These are phyloP conservation scores for Napeogenes sylphis DNA, from an alignment of 2,888 invertebrate species.

Conservation along the genomic window DNA sequence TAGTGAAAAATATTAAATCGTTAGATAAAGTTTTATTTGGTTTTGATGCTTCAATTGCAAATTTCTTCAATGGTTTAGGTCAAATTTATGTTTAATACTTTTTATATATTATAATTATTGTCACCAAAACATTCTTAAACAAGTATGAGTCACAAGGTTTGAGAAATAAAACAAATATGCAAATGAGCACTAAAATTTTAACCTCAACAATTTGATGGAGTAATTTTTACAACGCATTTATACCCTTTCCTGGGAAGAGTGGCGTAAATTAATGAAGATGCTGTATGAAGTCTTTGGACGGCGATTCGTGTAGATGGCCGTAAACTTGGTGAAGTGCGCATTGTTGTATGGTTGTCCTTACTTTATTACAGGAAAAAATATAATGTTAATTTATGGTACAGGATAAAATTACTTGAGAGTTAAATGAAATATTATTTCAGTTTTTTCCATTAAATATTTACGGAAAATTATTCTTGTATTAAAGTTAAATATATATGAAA, in stretches of 20 bases:
- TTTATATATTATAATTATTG: too few species aligned
- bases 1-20: too few species aligned
- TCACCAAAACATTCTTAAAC: too few species aligned
- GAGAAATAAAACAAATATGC: too few species aligned
- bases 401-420: not conserved
- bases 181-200: constrained; percentile 13
- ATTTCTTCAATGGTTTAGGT: too few species aligned
- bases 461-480: not conserved
- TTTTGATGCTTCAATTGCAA: too few species aligned
- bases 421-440: not conserved
- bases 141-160: too few species aligned
- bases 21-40: too few species aligned
- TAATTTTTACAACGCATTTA: constrained; percentile 38
- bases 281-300: constrained; percentile 41
- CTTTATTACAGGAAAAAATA: not conserved
- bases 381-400: not conserved
- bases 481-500: not conserved
- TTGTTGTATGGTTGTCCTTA: not conserved
- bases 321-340: constrained; percentile 29
- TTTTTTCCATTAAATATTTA: not conserved
- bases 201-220: constrained; percentile 15
- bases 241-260: constrained; percentile 57
- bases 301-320: constrained; percentile 46
- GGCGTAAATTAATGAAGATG: constrained; percentile 66
- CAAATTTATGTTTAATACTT: too few species aligned